Evolutionary conservation across 23 tunicate genomes (phyloP).

Genomic region (Halocynthia aurantium): DNA sequence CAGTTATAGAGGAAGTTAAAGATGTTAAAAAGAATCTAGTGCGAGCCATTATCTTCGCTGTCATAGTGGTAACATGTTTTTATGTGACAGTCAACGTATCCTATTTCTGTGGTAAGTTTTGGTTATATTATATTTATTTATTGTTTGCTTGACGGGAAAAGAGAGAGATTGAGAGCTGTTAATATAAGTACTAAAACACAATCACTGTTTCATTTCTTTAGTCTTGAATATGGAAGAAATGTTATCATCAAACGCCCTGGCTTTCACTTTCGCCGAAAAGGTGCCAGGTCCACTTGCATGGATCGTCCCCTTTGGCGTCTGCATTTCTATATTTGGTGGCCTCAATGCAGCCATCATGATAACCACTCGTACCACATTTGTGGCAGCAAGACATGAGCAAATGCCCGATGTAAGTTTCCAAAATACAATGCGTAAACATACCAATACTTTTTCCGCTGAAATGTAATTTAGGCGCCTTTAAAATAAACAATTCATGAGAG

Average conservation of each 20-base stretch:
- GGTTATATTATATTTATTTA: no score
- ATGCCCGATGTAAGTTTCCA: constrained; percentile 26
- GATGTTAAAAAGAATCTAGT: constrained; percentile 23
- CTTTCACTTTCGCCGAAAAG: constrained; percentile 21
- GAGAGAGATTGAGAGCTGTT: no score
- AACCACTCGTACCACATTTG: constrained; percentile 16
- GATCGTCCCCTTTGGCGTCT: constrained; percentile 33
- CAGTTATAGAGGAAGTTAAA: constrained; percentile 28
- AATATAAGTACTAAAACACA: no score
- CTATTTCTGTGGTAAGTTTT: constrained; percentile 33
- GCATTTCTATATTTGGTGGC: constrained; percentile 38
- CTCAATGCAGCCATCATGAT: constrained; percentile 21
- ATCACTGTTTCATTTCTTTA: neutral
- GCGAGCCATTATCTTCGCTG: constrained; percentile 6
- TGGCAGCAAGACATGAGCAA: constrained; percentile 24
- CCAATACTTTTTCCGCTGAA: no score
- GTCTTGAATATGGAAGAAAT: constrained; percentile 26
- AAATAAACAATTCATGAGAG: no score
- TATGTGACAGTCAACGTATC: constrained; percentile 36
- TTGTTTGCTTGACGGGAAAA: no score
- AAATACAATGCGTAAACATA: no score
- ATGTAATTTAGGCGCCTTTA: no score
- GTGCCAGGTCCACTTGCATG: constrained; percentile 23
- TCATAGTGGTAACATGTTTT: constrained; percentile 4
- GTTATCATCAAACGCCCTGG: constrained; percentile 35